Percentiles rank a stretch among this genome's conserved stretches.
These are phyloP conservation scores for Caloenas nicobarica DNA, from an alignment of 2,113 vertebrate species.

Conservation along the genomic window DNA sequence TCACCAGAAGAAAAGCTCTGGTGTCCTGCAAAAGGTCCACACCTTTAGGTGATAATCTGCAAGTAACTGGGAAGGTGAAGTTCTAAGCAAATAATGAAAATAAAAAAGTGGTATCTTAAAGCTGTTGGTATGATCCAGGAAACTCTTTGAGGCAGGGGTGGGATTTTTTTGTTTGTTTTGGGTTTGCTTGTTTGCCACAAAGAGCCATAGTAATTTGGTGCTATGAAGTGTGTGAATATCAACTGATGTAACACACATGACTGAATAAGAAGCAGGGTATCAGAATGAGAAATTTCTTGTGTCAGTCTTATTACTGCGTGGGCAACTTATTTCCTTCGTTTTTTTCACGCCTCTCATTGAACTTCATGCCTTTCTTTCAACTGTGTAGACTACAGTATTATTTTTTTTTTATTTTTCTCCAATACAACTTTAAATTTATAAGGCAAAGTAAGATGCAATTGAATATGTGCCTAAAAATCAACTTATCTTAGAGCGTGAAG, in stretches of 20 bases:
- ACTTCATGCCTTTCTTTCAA: neutral
- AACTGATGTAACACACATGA: no score
- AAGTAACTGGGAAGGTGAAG: neutral
- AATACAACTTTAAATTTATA: neutral
- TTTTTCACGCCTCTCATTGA: neutral
- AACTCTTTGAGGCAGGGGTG: neutral
- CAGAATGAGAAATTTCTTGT: neutral
- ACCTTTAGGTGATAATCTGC: neutral
- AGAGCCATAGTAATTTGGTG: neutral
- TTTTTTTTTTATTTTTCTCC: neutral
- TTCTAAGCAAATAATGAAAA: neutral
- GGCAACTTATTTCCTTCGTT: neutral
- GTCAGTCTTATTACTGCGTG: neutral
- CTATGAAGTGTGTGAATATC: neutral
- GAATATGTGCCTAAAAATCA: neutral
- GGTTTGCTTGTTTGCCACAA: neutral
- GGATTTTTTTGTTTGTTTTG: neutral
- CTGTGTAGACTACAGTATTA: fast-evolving
- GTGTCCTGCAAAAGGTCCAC: neutral
- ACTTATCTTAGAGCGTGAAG: neutral
- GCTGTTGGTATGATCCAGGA: neutral
- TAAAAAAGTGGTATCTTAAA: neutral
- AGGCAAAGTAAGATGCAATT: neutral
- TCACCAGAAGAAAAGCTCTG: neutral
- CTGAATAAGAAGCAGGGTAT: neutral